Conservation (phyloP, 2,113 vertebrate species). For the Paedocypris sp. region DNA sequence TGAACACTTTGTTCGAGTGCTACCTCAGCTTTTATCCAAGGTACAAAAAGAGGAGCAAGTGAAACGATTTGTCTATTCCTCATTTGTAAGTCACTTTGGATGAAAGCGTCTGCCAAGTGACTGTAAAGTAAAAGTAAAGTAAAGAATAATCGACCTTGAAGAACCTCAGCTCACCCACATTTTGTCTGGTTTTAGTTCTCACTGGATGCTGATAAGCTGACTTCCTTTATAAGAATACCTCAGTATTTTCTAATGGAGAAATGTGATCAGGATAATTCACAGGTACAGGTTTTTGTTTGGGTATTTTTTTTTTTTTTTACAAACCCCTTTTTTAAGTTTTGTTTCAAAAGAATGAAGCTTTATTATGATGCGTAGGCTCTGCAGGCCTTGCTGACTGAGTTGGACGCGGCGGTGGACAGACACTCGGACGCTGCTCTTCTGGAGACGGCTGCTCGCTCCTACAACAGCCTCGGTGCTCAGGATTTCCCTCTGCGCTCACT, state of each 20-base stretch:
- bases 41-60: constrained; percentile 46
- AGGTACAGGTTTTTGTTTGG: constrained; percentile 42
- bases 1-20: constrained; percentile 65
- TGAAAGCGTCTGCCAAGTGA: too few species aligned
- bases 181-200: constrained; percentile 81
- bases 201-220: constrained; percentile 55
- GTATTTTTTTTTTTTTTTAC: too few species aligned
- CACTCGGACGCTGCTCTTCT: constrained; percentile 61
- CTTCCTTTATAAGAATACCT: constrained; percentile 73
- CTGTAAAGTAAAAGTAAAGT: too few species aligned
- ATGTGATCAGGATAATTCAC: constrained; percentile 44
- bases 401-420: constrained; percentile 55
- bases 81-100: too few species aligned
- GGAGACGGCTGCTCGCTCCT: constrained; percentile 69
- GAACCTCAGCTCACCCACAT: constrained; percentile 18
- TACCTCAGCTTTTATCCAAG: constrained; percentile 77
- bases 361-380: constrained; percentile 65
- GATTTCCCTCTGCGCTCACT: constrained; percentile 42
- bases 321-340: too few species aligned
- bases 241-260: constrained; percentile 70
- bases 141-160: background rate
- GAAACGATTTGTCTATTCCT: background rate
- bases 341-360: background rate
- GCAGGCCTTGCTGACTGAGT: constrained; percentile 58
- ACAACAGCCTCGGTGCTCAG: constrained; percentile 56